A percentile compares a stretch with the other conserved stretches of the same genome.
phyloP scores from a whole-genome alignment of 2,797 vertebrate genomes.

The Sebastes cheni region DNA sequence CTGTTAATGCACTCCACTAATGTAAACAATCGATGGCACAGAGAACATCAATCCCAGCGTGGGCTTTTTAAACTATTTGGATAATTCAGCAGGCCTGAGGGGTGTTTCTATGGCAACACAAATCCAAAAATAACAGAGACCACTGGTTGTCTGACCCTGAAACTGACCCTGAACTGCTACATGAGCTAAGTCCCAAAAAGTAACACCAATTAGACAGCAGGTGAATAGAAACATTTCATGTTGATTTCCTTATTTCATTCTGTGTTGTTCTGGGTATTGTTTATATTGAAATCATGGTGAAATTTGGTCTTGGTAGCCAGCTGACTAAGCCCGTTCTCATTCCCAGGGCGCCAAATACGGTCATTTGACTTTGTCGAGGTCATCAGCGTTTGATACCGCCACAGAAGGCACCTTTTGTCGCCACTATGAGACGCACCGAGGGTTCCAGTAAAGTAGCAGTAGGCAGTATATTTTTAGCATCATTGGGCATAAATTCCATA shows the following conservation, averaged over 20 bases:
- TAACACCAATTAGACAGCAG: background rate
- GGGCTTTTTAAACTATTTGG: slow-evolving; percentile 15
- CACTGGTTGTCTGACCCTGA: slow-evolving; percentile 26
- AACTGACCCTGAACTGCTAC: slow-evolving; percentile 22
- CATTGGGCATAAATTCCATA: no score
- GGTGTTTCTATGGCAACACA: slow-evolving; percentile 63
- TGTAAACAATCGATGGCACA: slow-evolving; percentile 8
- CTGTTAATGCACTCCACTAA: background rate
- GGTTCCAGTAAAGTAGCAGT: no score
- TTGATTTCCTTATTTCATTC: background rate
- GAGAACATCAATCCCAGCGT: background rate
- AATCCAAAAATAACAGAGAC: slow-evolving; percentile 43
- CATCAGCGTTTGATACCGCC: no score
- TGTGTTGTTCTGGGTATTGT: background rate
- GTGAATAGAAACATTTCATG: background rate
- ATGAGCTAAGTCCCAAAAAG: background rate
- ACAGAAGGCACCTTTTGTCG: no score
- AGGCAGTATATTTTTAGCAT: no score
- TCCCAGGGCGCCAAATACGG: no score
- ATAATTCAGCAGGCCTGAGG: slow-evolving; percentile 15
- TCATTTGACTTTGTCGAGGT: no score
- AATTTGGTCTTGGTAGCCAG: background rate
- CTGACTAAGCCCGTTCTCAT: background rate
- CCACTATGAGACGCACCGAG: no score
- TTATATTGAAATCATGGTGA: no score